phyloP scores from a whole-genome alignment of 1,140 invertebrate species.

The Bursaphelenchus mucronatus region DNA sequence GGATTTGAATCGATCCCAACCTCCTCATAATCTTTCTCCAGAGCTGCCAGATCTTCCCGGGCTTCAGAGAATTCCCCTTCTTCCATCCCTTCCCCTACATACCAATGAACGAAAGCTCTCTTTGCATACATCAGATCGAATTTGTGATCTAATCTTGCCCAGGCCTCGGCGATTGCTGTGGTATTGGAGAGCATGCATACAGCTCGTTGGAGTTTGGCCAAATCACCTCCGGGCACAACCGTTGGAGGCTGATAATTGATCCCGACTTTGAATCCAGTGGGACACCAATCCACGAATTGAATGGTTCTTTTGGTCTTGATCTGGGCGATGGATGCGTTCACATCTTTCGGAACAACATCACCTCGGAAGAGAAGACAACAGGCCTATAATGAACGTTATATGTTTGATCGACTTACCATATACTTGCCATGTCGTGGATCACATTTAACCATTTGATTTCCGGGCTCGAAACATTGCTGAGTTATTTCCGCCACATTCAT shows the following conservation, averaged over 20 bases:
- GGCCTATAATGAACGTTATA: constrained; percentile 54
- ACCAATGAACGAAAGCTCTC: constrained; percentile 77
- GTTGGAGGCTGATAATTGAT: constrained; percentile 59
- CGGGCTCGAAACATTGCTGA: constrained; percentile 57
- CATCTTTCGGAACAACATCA: constrained; percentile 10
- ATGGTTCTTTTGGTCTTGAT: constrained; percentile 63
- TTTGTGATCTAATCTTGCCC: constrained; percentile 65
- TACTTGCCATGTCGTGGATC: constrained; percentile 41
- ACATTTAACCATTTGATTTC: constrained; percentile 59
- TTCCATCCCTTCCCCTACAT: constrained; percentile 72
- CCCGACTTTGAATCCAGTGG: constrained; percentile 62
- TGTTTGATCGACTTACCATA: constrained; percentile 21
- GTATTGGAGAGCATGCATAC: constrained; percentile 52
- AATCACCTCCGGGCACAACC: constrained; percentile 57
- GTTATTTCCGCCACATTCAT: constrained; percentile 59
- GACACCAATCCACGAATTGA: constrained; percentile 65
- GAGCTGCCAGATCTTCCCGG: constrained; percentile 69
- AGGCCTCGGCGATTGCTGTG: constrained; percentile 47
- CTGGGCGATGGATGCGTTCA: constrained; percentile 66
- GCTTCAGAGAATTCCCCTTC: constrained; percentile 75
- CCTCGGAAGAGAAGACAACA: constrained; percentile 52
- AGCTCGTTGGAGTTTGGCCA: constrained; percentile 63
- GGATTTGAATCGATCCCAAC: constrained; percentile 37
- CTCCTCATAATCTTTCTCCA: constrained; percentile 45
- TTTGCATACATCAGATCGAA: constrained; percentile 73